A percentile compares a stretch with the other conserved stretches of the same genome.
Conservation (phyloP, 2,113 vertebrate genomes). For the Eublepharis macularius region DNA sequence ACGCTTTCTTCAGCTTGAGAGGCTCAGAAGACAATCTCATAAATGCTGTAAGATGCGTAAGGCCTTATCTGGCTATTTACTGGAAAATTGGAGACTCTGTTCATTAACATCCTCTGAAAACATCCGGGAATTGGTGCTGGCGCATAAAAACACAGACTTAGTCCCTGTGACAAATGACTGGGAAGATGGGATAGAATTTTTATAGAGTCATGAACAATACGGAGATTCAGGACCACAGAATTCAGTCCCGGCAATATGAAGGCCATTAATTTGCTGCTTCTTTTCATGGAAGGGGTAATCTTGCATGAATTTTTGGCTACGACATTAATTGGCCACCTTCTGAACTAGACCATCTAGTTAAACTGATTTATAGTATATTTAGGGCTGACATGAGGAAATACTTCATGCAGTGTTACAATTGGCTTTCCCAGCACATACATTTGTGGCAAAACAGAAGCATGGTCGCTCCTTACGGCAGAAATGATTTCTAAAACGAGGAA, state of each 20-base stretch:
- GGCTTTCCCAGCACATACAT: background rate
- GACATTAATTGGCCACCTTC: background rate
- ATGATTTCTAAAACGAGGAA: background rate
- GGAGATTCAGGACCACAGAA: background rate
- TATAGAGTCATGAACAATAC: background rate
- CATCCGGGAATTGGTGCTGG: too few relatives aligned
- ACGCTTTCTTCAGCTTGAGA: background rate
- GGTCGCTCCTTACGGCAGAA: background rate
- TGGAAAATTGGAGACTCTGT: too few relatives aligned
- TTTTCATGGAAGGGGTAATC: background rate
- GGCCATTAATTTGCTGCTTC: background rate
- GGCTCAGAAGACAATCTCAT: background rate
- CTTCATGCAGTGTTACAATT: background rate
- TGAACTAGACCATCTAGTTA: background rate
- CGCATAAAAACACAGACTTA: too few relatives aligned
- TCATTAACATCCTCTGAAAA: too few relatives aligned
- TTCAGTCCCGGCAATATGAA: background rate
- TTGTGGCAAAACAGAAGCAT: background rate
- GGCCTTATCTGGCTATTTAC: background rate
- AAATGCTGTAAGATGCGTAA: background rate
- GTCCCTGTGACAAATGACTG: background rate
- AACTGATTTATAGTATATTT: background rate
- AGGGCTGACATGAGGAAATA: too few relatives aligned
- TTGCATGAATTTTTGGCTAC: too few relatives aligned
- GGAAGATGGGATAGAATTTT: background rate